Evolutionary conservation across 2,113 vertebrate genomes (phyloP), one percentile per base, ranked within the genome.

Genomic region (Platichthys stellatus): DNA sequence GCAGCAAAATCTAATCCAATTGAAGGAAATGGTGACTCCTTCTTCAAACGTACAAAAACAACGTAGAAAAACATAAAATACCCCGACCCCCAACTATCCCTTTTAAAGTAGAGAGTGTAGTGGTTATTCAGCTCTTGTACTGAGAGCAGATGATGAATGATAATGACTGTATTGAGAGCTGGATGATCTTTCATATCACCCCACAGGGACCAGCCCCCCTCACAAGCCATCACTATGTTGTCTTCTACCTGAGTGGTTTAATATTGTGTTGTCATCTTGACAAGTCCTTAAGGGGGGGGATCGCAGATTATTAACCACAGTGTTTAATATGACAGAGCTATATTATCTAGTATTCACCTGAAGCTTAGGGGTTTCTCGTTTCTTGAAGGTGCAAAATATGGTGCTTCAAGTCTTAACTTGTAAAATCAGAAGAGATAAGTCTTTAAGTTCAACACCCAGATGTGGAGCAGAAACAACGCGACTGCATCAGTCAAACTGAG

Each of bases 81-180:
- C 2, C 10, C 40, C 9, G 40, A 13, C 40, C 11, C 40, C 3
- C 11, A 13, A 43, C 12, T 3, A 13, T 43, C 40, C 40, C 40
- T 43, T 43, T 43, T 13, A 11, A 43, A 43, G 45, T 5, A 54
- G 51, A n/a, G 8, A 31, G 31, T 14, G 31, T 14, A 54, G 51
- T 54, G 51, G 20, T 54, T 9, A 47, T n/a, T 80, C 70, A 74
- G 35, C 45, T 72, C 23, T 47, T 64, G 9, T 53, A 60, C 21
- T 40, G 5, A 20, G 61, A 75, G 58, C 82, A 54, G 18, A 54
- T 54, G 20, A 54, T 54, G 20, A 54, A 54, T 47, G 21, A 51
- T 64, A 17, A 76, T 78, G 58, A 59, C 14, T 68, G n/a, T 54
- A 54, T 54, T 26, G 59, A 31, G 14, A 17, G 43, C 23, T 61